phyloP scores from a whole-genome alignment of 1,140 invertebrate genomes.

The Bombus confusus region DNA sequence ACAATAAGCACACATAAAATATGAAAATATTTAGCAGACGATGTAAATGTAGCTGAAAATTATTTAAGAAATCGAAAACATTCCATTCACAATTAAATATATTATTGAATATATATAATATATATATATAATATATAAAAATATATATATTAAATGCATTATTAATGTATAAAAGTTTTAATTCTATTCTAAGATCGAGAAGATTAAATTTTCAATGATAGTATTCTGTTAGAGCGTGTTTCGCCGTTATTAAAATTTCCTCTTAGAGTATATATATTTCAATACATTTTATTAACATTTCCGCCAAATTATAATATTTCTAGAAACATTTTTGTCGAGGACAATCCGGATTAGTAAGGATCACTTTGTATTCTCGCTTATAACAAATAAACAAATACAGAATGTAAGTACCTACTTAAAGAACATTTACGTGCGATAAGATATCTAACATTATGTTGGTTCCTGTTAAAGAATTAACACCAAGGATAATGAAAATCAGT shows the following conservation, averaged over 20 bases:
- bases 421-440: constrained; percentile 17
- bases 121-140: no score
- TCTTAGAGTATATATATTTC: not conserved
- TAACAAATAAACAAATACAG: not conserved
- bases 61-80: not conserved
- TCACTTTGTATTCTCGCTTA: not conserved
- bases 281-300: no score
- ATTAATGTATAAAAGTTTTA: not conserved
- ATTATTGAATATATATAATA: no score
- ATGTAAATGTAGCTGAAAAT: not conserved
- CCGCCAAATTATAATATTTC: not conserved
- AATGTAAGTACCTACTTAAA: not conserved
- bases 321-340: not conserved
- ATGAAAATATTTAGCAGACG: not conserved
- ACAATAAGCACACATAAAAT: no score
- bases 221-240: no score
- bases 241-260: no score
- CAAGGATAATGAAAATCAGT: constrained; percentile 28
- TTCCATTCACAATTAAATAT: not conserved
- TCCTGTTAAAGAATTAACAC: constrained; percentile 21
- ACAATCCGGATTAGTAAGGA: constrained; percentile 1
- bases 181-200: not conserved
- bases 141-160: no score
- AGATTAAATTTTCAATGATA: not conserved
- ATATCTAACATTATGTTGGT: constrained; percentile 3